A percentile compares a stretch with the other conserved stretches of the same genome.
These are phyloP conservation scores for Melinaea menophilus DNA, from an alignment of 2,888 invertebrate species.

Conservation along the genomic window DNA sequence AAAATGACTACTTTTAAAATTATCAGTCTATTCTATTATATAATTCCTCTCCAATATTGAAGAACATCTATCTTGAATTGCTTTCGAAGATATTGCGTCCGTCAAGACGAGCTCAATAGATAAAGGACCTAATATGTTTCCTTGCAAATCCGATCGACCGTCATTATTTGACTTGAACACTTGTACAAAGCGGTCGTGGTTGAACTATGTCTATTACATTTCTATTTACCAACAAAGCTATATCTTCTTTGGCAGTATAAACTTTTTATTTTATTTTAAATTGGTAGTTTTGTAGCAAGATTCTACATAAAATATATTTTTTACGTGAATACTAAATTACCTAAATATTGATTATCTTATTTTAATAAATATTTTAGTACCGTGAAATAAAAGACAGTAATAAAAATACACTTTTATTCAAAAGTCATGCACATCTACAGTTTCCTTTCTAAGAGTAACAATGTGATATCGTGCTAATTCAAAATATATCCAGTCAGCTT, in stretches of 20 bases:
- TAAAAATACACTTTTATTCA: slow-evolving; percentile 74
- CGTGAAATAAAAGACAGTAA: slow-evolving; percentile 41
- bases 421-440: slow-evolving; percentile 74
- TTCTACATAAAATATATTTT: too few species aligned
- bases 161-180: slow-evolving; percentile 6
- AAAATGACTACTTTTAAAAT: too few species aligned
- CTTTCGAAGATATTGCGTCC: not conserved
- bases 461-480: slow-evolving; percentile 63
- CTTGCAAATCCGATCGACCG: slow-evolving; percentile 3
- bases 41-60: too few species aligned
- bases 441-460: slow-evolving; percentile 64
- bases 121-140: not conserved
- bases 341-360: not conserved
- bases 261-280: too few species aligned
- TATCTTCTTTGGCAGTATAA: too few species aligned
- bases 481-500: slow-evolving; percentile 48
- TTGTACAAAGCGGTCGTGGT: not conserved
- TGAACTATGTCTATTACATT: slow-evolving; percentile 8
- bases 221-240: not conserved
- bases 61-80: too few species aligned
- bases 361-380: not conserved
- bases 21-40: too few species aligned
- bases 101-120: not conserved
- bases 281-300: too few species aligned
- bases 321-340: too few species aligned